These are phyloP conservation scores for Pogonomyrmex californicus DNA, from an alignment of 1,140 invertebrate genomes.

Conservation along the genomic window DNA sequence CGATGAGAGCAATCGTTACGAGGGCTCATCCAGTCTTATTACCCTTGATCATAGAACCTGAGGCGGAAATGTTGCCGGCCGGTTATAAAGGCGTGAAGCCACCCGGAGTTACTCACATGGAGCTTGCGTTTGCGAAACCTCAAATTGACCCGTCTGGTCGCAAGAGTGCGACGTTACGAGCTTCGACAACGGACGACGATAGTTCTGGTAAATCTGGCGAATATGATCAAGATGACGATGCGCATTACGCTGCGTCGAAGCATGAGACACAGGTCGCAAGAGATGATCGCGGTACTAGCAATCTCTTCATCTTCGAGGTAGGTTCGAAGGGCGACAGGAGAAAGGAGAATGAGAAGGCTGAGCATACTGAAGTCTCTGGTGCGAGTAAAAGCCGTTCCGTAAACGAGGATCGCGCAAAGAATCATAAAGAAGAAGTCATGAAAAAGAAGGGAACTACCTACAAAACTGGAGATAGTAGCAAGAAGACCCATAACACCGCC, in stretches of 20 bases:
- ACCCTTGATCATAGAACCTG: conserved; percentile 75
- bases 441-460: conserved; percentile 86
- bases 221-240: conserved; percentile 5
- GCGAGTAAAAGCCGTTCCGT: conserved; percentile 38
- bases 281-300: conserved; percentile 70
- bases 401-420: conserved; percentile 59
- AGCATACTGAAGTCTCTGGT: conserved; percentile 45
- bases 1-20: conserved; percentile 42
- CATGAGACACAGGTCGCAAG: conserved; percentile 17
- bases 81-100: conserved; percentile 80
- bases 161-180: conserved; percentile 22
- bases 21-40: neutral
- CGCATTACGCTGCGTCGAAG: neutral
- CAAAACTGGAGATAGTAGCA: conserved; percentile 88
- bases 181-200: neutral
- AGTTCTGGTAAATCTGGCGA: neutral
- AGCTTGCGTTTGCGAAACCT: conserved; percentile 70
- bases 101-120: conserved; percentile 84
- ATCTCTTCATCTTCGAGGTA: conserved; percentile 73
- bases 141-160: conserved; percentile 7
- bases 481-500: conserved; percentile 89
- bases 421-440: conserved; percentile 65
- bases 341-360: conserved; percentile 67
- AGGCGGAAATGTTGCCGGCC: conserved; percentile 83
- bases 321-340: conserved; percentile 72